Evolutionary conservation across 2,797 vertebrate genomes (phyloP), one percentile per base, ranked within the genome.

Genomic region (Rachycentron canadum): DNA sequence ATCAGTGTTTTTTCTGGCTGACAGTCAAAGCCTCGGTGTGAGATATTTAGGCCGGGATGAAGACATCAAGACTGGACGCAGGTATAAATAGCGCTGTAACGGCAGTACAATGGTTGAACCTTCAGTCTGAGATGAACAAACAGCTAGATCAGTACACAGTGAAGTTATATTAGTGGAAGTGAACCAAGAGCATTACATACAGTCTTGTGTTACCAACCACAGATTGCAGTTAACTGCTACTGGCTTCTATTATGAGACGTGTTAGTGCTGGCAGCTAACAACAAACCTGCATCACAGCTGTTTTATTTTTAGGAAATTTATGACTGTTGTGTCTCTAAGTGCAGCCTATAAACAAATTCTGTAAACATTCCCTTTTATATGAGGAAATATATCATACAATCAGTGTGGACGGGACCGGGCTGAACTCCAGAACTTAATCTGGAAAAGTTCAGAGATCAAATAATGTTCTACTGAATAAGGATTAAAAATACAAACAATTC

Each of bases 31-130:
- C 69, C 78, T 59, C 26, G 41, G 80, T 40, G 75, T 73, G 71
- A 86, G 86, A 78, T 86, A 80, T 90, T 81, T 76, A 71, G 79
- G 69, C 80, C 13, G 21, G 74, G 77, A 90, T 91, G 73, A 86
- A 91, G 85, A 89, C 84, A 85, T 87, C 82, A 83, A 85, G 66
- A 77, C 19, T 68, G 75, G 65, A 45, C 11, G 43, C 43, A 23
- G 76, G 82, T 84, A 84, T 81, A 89, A 90, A 89, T 80, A 87
- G 83, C 55, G 58, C 45, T 52, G 65, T 67, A 75, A 88, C 43
- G 60, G 74, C 64, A 83, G 69, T 26, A 84, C 70, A 88, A 78
- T 14, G 62, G 76, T 61, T 32, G 52, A 70, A 58, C 56, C 56
- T 19, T 86, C 58, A 34, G 57, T 49, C 36, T 61, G 76, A 63